Conservation (phyloP, 2,888 invertebrate species). For the Drosophila pseudotalamancana region DNA sequence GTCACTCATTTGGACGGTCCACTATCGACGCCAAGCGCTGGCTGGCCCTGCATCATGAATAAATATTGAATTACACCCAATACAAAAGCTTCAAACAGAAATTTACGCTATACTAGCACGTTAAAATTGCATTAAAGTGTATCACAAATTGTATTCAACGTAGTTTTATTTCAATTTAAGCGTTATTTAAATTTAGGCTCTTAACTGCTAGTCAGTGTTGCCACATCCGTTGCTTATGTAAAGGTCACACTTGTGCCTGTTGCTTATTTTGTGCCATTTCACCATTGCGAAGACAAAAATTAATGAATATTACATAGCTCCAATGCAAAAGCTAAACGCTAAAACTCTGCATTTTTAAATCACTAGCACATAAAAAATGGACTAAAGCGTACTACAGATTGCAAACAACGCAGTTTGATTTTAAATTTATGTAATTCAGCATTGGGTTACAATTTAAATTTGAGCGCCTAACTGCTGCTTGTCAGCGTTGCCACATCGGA, state of each 20-base stretch:
- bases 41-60: constrained; percentile 85
- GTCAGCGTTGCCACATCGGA: constrained; percentile 7
- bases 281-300: too few relatives aligned
- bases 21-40: constrained; percentile 90
- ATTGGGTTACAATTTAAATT: constrained; percentile 5
- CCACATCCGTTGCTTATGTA: too few relatives aligned
- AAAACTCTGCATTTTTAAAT: too few relatives aligned
- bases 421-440: background rate
- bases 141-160: background rate
- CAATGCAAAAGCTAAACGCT: too few relatives aligned
- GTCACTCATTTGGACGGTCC: constrained; percentile 91
- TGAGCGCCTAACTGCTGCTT: background rate
- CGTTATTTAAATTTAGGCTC: background rate
- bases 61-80: constrained; percentile 12
- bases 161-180: background rate
- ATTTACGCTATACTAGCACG: constrained; percentile 5
- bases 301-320: too few relatives aligned
- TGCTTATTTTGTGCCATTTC: too few relatives aligned
- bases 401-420: background rate
- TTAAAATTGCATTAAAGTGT: constrained; percentile 30
- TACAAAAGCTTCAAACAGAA: constrained; percentile 13
- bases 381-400: constrained; percentile 1
- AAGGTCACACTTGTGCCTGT: too few relatives aligned
- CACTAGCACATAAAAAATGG: constrained; percentile 31
- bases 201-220: background rate